Base-by-base conservation (phyloP, 2,888 invertebrate genomes). In the Hydrotaea cyrtoneurina region DNA sequence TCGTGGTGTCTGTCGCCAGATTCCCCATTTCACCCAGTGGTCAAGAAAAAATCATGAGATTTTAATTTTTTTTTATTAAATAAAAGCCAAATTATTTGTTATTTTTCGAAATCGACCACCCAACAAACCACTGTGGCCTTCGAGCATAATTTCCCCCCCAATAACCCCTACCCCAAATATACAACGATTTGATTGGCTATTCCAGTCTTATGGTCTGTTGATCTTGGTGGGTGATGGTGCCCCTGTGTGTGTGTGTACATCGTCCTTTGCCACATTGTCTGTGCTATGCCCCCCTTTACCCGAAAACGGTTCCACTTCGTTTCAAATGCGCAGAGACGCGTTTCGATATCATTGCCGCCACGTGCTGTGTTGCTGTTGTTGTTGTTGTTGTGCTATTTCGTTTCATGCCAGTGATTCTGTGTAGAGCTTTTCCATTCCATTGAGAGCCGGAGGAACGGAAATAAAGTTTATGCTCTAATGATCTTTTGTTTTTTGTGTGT, bases 381-480 rank as follows among this genome's bases (percentile, higher is more conserved):
- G 13, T 57, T 23, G 13, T 59, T 59, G 59, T 23, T 23, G 13
- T 59, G 59, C 10, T 23, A 4, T 23, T 15, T 15, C 59, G 59
- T 23, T 59, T 23, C 59, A 59, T 59, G 59, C 19, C 23, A 59
- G 59, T 59, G 59, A 23, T 59, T 59, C 23, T 59, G n/a, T 26
- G 26, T 26, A 59, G 23, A 59, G 21, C 7, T 23, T 59, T 13
- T 10, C 26, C 59, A 50, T 13, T 10, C 26, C 59, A 50, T 15
- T 59, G 59, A 59, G 59, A 23, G 59, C 10, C 3, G 59, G 59
- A 8, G 21, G 23, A 59, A 23, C 59, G 59, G 59, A 59, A 59
- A 59, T 59, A 13, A 26, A 59, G 15, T 59, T 59, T 59, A 59
- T 59, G 59, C 23, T 59, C 59, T 59, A 59, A 26, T 59, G 59